phyloP scores from a whole-genome alignment of 2,113 vertebrate genomes.

The Actenoides hombroni region DNA sequence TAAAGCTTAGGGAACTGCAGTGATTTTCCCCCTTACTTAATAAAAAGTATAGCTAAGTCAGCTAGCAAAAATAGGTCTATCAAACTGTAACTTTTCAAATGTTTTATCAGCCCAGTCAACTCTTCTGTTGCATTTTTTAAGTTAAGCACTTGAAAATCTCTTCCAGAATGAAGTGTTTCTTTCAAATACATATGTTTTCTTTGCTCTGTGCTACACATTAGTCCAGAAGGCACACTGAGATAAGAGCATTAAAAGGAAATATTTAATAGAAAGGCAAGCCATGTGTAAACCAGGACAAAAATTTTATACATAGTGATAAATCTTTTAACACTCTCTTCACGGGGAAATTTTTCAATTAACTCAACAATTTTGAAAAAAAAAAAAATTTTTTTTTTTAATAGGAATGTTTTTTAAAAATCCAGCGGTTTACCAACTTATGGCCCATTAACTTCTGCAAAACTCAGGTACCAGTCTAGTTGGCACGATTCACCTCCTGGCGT shows the following conservation, averaged over 20 bases:
- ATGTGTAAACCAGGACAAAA: constrained; percentile 49
- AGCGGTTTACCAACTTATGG: neutral
- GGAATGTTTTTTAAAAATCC: neutral
- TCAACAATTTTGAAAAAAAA: constrained; percentile 12
- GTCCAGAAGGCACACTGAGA: constrained; percentile 69
- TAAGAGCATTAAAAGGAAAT: constrained; percentile 70
- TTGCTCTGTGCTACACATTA: constrained; percentile 28
- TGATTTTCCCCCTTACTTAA: neutral
- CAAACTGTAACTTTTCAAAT: constrained; percentile 9
- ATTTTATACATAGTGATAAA: constrained; percentile 37
- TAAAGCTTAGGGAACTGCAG: neutral
- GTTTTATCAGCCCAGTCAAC: neutral
- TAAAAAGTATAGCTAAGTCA: constrained; percentile 15
- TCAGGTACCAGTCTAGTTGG: neutral
- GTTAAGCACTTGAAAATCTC: constrained; percentile 61
- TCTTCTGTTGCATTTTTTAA: constrained; percentile 52
- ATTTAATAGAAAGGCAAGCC: constrained; percentile 43
- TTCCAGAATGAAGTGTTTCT: constrained; percentile 50
- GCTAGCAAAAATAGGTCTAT: constrained; percentile 11
- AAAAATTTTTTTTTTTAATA: neutral
- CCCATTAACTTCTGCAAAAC: neutral
- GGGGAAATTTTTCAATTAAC: neutral
- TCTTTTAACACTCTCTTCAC: constrained; percentile 25
- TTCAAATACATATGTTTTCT: constrained; percentile 45
- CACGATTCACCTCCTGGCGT: neutral